Evolutionary conservation across 2,797 vertebrate genomes (phyloP), one percentile per base, ranked within the genome.

Genomic region (Loris lydekkerianus): DNA sequence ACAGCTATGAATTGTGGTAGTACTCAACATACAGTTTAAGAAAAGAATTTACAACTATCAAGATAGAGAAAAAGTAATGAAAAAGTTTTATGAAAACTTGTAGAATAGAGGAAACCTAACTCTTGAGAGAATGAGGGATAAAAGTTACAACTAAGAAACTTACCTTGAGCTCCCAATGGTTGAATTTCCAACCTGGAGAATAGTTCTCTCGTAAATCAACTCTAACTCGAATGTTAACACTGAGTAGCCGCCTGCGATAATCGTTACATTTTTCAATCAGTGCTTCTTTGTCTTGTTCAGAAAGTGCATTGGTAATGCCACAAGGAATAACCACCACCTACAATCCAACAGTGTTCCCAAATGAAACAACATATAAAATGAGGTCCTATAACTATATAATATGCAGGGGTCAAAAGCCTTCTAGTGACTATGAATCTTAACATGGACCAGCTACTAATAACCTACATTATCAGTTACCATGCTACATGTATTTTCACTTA

Each of bases 161-260:
- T 97, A 99, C 99, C 99, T 99, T 99, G 46, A 99, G 99, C 95
- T 99, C 99, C 99, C 99, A 99, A 98, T 99, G 99, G 97, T 99
- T 99, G 98, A 99, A 99, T 94, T 99, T 99, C 99, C 99, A 99
- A 5, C 99, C 99, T 34, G 99, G 99, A 25, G 99, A 99, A 96
- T 99, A 99, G 98, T 99, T 99, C 93, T 99, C 99, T 93, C 99
- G 97, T 63, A 99, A 83, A 97, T 99, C 99, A 15, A 97, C 97
- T 91, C 99, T 98, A 14, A 99, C 99, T 60, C 99, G 98, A 93
- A 99, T 34, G 17, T 97, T 98, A 21, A 97, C 98, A 5, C 93
- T 97, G 81, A 98, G 98, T 43, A 99, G 98, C 70, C 98, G 98
- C 65, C 87, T 98, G 53, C 97, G 97, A 96, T 99, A 99, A 49